Base-by-base conservation (phyloP, 30 jellyfish, hydroid and myxozoan genomes). In the Aurelia sp. region DNA sequence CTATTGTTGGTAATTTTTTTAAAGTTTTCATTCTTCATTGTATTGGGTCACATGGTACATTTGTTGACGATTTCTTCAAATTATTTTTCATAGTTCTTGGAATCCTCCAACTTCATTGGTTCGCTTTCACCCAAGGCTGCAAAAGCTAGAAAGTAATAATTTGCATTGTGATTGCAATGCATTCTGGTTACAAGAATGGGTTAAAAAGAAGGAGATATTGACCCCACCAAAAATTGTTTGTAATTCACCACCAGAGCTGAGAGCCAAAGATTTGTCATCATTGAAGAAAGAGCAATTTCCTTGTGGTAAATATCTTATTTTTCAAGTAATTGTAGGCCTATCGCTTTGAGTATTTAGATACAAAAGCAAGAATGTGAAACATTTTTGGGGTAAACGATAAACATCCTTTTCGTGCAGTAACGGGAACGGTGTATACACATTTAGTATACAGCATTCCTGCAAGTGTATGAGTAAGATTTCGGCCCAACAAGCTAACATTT, bases 101-200 rank as follows among this genome's bases (percentile, higher is more conserved):
- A 79, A 92, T 62, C 97, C 98, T 3, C 96, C 96, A 15, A 27
- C 84, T 31, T 12, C 85, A n/a, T 68, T 92, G 73, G 73, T 81
- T 8, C 90, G 89, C 18, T 55, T 96, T n/a, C 80, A 90, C 62
- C 93, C 90, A 57, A 69, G 33, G 52, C 81, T 92, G 69, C 89
- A 84, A n/a, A 40, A 58, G 60, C 51, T 92, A 9, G 75, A 74
- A 74, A 92, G 97, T 68, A 92, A 92, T 78, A 73, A 70, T 53
- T 78, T 92, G 31, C 90, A 92, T 23, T 92, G 98, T 72, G 96
- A 92, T 57, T 92, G 98, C 92, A 74, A 92, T 65, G 87, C 95
- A 61, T 33, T 64, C 41, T 92, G 98, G 98, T 65, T 92, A 53
- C 84, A 68, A 59, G 67, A 48, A 13, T 92, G 98, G 98, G 27